phyloP scores from a whole-genome alignment of 2,888 invertebrate species.

The Aleiodes alternator region DNA sequence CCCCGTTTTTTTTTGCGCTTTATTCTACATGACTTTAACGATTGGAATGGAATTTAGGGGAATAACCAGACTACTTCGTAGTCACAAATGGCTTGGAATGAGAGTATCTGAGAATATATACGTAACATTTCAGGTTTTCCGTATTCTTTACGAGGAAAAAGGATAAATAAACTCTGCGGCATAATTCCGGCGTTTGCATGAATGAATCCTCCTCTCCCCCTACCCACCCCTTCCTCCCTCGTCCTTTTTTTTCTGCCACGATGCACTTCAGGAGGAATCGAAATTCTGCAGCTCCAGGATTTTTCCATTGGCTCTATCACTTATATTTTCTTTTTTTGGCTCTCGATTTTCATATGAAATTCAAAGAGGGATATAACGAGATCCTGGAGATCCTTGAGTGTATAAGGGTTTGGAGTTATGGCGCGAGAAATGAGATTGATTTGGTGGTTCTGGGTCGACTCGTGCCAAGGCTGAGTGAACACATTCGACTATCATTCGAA shows the following conservation, averaged over 20 bases:
- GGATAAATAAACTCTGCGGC: constrained; percentile 56
- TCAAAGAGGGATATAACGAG: constrained; percentile 10
- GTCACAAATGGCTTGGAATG: constrained; percentile 23
- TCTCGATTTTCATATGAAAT: not conserved
- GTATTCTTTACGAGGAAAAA: too few relatives aligned
- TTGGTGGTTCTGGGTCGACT: constrained; percentile 5
- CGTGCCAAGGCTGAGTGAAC: not conserved
- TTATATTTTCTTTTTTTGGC: not conserved
- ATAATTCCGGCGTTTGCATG: constrained; percentile 67
- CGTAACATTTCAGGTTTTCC: too few relatives aligned
- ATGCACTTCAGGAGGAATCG: constrained; percentile 14
- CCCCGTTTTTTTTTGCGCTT: not conserved
- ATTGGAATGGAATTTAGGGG: not conserved
- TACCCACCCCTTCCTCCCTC: too few relatives aligned
- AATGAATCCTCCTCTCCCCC: constrained; percentile 52
- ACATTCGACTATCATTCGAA: not conserved
- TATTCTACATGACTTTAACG: constrained; percentile 23
- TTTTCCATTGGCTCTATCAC: constrained; percentile 4
- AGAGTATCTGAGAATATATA: constrained; percentile 24
- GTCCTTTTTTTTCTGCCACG: constrained; percentile 22
- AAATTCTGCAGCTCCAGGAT: not conserved
- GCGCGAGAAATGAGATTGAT: constrained; percentile 21
- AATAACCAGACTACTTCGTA: constrained; percentile 5
- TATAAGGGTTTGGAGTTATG: constrained; percentile 25
- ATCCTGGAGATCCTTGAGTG: constrained; percentile 1